Conservation (phyloP, 2,113 vertebrate species). For the Phalacrocorax brasilianus region DNA sequence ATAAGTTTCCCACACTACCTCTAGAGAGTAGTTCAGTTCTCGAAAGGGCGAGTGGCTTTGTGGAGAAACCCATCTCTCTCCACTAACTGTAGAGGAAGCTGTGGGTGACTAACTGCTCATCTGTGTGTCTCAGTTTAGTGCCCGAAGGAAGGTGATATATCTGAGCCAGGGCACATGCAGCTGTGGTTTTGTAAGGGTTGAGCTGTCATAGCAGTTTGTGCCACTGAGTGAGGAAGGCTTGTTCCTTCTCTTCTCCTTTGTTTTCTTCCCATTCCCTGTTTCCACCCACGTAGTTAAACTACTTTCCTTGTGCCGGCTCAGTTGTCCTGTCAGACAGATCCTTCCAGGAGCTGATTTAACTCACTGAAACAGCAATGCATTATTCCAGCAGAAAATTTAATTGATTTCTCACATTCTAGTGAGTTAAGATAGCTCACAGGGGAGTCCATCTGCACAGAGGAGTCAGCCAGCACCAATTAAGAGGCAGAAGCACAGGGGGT, state of each 20-base stretch:
- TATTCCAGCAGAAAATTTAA: not conserved
- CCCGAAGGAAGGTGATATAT: not conserved
- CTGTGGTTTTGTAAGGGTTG: accelerated
- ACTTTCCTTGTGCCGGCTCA: not conserved
- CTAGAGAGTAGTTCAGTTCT: not conserved
- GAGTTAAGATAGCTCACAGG: not conserved
- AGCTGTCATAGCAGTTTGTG: not conserved
- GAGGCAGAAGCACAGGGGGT: not conserved
- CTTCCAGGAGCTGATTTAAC: not conserved
- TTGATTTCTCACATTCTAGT: not conserved
- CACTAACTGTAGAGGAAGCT: not conserved
- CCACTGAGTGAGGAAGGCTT: not conserved
- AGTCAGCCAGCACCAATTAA: not conserved
- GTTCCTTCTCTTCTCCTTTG: not conserved
- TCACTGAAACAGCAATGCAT: not conserved
- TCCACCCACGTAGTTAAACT: not conserved
- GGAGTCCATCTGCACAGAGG: accelerated
- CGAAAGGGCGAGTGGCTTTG: not conserved
- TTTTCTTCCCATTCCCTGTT: not conserved
- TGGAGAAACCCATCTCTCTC: not conserved
- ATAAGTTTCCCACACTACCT: not conserved
- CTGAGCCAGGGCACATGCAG: not conserved
- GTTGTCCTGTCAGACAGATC: not conserved
- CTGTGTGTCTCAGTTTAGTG: not conserved
- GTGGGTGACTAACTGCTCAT: not conserved